Evolutionary conservation across 2,797 vertebrate species (phyloP).

Genomic region (Trachops cirrhosus): DNA sequence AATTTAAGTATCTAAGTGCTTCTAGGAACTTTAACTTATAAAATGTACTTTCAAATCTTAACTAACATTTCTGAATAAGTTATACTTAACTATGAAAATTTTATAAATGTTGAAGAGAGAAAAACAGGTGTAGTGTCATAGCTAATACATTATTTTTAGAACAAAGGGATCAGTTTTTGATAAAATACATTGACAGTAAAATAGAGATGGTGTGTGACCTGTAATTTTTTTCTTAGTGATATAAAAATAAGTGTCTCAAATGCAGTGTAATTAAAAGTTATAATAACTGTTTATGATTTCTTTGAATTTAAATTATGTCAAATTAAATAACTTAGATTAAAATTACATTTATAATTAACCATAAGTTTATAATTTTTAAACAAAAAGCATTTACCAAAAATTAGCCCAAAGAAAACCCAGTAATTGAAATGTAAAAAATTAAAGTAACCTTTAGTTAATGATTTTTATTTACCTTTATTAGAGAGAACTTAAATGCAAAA

Average conservation of each 20-base stretch:
- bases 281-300: constrained; percentile 56
- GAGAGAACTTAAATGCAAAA: constrained; percentile 57
- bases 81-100: constrained; percentile 21
- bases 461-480: constrained; percentile 70
- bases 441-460: constrained; percentile 64
- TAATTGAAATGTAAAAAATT: constrained; percentile 68
- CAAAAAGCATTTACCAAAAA: constrained; percentile 67
- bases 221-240: constrained; percentile 41
- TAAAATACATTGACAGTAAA: constrained; percentile 51
- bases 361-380: constrained; percentile 63
- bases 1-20: not conserved
- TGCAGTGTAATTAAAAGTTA: constrained; percentile 67
- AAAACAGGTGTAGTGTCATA: not conserved
- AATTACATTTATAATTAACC: constrained; percentile 71
- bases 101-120: not conserved
- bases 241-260: constrained; percentile 47
- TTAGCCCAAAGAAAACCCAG: constrained; percentile 34
- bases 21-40: constrained; percentile 43
- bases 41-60: constrained; percentile 24
- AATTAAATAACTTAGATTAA: constrained; percentile 67
- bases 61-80: not conserved
- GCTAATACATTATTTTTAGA: not conserved
- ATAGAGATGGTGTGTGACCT: constrained; percentile 23
- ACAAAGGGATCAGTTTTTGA: constrained; percentile 8
- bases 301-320: constrained; percentile 71